A percentile compares a stretch with the other conserved stretches of the same genome.
phyloP scores from a whole-genome alignment of 1,140 invertebrate genomes.

The Maconellicoccus hirsutus region DNA sequence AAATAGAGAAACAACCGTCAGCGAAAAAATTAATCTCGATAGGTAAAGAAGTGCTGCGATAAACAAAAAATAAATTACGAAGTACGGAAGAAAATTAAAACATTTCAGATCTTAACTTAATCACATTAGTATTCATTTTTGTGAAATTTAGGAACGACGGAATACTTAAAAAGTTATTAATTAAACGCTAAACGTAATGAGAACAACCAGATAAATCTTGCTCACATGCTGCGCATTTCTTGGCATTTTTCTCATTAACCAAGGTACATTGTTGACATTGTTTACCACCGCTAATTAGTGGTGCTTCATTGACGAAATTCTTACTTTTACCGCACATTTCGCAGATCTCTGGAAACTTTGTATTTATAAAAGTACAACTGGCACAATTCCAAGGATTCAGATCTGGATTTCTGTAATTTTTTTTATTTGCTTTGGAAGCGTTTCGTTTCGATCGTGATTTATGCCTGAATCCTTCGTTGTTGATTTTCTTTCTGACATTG shows the following conservation, averaged over 20 bases:
- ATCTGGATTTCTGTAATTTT: background rate
- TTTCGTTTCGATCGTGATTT: background rate
- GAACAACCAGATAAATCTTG: conserved; percentile 58
- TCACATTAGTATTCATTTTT: background rate
- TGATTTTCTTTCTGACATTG: background rate
- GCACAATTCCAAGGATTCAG: conserved; percentile 48
- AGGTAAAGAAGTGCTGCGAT: too few relatives aligned
- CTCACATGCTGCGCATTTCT: conserved; percentile 53
- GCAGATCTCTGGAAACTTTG: conserved; percentile 44
- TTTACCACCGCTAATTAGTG: conserved; percentile 57
- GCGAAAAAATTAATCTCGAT: too few relatives aligned
- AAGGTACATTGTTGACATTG: conserved; percentile 67
- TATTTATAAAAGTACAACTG: conserved; percentile 59
- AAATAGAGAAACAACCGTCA: too few relatives aligned
- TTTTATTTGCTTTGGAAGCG: background rate
- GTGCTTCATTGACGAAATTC: conserved; percentile 45
- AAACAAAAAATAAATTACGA: background rate
- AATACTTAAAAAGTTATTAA: background rate
- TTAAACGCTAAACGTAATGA: conserved; percentile 50
- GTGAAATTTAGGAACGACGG: background rate
- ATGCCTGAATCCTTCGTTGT: background rate
- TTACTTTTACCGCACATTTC: conserved; percentile 64
- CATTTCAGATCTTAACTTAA: background rate
- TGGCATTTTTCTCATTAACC: conserved; percentile 57
- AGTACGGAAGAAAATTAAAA: background rate